Percentiles rank a stretch among this genome's conserved stretches.
Evolutionary conservation across 2,888 invertebrate species (phyloP).

Genomic region (Ormyrus nitidulus): DNA sequence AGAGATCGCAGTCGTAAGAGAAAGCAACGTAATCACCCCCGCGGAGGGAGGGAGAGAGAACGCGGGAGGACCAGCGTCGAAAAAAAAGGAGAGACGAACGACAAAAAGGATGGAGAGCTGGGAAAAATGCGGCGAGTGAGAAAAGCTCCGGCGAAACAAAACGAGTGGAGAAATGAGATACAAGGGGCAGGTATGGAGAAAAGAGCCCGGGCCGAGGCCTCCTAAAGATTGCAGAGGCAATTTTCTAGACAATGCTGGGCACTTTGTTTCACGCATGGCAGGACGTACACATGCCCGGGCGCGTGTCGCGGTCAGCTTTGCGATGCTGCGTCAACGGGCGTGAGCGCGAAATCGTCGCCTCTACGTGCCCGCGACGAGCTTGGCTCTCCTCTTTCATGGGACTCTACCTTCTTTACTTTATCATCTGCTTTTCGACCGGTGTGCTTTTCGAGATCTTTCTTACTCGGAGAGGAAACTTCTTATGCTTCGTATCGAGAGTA

Average conservation of each 20-base stretch:
- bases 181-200: not conserved
- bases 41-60: not conserved
- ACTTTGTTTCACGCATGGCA: slow-evolving; percentile 64
- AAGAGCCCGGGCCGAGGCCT: slow-evolving; percentile 45
- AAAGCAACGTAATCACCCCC: not conserved
- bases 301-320: too few relatives aligned
- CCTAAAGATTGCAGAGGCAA: slow-evolving; percentile 68
- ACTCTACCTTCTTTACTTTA: too few relatives aligned
- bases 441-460: too few relatives aligned
- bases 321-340: too few relatives aligned
- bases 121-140: not conserved
- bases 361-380: too few relatives aligned
- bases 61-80: too few relatives aligned
- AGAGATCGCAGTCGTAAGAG: not conserved
- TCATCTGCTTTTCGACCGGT: too few relatives aligned
- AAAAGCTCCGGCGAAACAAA: not conserved
- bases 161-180: slow-evolving; percentile 29
- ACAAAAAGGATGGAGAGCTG: not conserved
- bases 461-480: too few relatives aligned
- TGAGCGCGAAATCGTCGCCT: too few relatives aligned
- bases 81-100: not conserved
- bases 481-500: too few relatives aligned
- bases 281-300: not conserved
- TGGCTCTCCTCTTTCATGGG: too few relatives aligned
- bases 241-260: slow-evolving; percentile 66